Evolutionary conservation across 2,797 vertebrate species (phyloP), one percentile per base, ranked within the genome.

Genomic region (Zalophus californianus): DNA sequence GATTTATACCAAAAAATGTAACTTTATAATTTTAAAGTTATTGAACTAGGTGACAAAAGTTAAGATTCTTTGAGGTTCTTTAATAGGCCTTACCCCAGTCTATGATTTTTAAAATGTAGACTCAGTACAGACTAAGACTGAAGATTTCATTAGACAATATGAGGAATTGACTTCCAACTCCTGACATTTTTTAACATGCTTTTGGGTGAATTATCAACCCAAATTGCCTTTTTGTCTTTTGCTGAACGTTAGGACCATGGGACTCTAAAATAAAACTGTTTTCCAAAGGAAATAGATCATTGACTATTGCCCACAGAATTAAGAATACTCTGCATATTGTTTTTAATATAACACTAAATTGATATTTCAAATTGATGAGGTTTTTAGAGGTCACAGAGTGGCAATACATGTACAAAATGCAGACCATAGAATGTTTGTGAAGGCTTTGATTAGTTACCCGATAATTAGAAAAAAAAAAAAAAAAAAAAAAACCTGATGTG

Each of bases 291-390:
- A 94, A 83, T 83, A 78, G 13, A 77, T 68, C 18, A 70, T 5
- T 83, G 78, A 78, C 90, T 72, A 91, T 77, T 91, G 72, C 75
- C 82, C 56, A 97, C 87, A 94, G 56, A 85, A 96, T 94, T 64
- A 95, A 94, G 50, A 96, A 88, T 60, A 70, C n/a, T 38, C 4
- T 62, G 16, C 4, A 91, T 44, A 41, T 88, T 96, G 93, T 79
- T 94, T 91, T 60, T 83, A 84, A 77, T n/a, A 84, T 62, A 96
- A 94, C 35, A 90, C 75, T 95, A 94, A 91, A 97, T 83, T 82
- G 93, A 95, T 96, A 90, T 88, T 94, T 80, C 77, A 97, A 90
- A 95, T 29, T 91, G 60, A 96, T 44, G 27, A 72, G 62, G n/a
- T 93, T 88, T 93, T 82, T 41, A 58, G 32, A 94, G 90, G 56